Base-by-base conservation (phyloP, 2,888 invertebrate genomes). In the Zonitis immaculata region DNA sequence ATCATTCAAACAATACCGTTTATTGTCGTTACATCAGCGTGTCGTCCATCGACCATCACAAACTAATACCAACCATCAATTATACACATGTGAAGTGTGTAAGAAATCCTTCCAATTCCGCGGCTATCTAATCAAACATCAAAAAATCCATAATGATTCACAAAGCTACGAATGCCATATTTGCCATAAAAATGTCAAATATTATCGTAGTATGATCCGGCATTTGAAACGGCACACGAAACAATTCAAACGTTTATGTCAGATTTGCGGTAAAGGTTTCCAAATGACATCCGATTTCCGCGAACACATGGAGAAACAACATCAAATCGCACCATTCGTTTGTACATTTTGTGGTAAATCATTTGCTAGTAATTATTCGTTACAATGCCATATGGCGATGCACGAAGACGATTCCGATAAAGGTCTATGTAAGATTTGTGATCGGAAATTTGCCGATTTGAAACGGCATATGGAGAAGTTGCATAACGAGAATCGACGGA, bases 401-500 rank as follows among this genome's bases (percentile, higher is more conserved):
- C 35, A 12, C n/a, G 27, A 42, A 0, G 27, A 49, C 7, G 18
- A 42, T 58, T 58, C 82, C 50, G 79, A 18, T n/a, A 53, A 16
- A 42, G 16, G n/a, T 11, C 28, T 11, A 26, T 67, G 67, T 42
- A 60, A 56, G 7, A 51, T 56, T 3, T 67, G 67, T 47, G 62
- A 62, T 77, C 76, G 0, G 76, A 78, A 18, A 8, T 51, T 35
- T 30, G n/a, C n/a, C 9, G 3, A 28, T 49, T 22, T 47, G 4
- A 12, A 30, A 8, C 26, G 27, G 1, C 22, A 35, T 9, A 16
- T 35, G 16, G 26, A 45, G 35, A 2, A 20, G 1, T 14, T 28
- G 6, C 45, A 51, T 26, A 25, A 45, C 25, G 32, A 26, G 27
- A 35, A 30, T 25, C 44, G 56, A 14, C 57, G 62, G 12, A 52